Conservation (phyloP, 2,888 invertebrate genomes). For the Drosophila aldrichi region DNA sequence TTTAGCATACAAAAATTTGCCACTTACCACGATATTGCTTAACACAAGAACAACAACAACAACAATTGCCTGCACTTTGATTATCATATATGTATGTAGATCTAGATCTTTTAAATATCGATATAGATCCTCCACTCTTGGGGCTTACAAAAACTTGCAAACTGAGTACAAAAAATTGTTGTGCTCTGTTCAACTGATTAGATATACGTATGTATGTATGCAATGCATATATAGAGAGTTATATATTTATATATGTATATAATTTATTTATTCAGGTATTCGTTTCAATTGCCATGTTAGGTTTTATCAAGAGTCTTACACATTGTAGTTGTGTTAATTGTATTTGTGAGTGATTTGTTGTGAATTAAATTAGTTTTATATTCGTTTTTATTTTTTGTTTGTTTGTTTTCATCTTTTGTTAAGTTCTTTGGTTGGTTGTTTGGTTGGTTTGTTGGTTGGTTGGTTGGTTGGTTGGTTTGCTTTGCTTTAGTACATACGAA, state of each 20-base stretch:
- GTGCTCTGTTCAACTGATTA: conserved; percentile 35
- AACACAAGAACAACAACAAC: conserved; percentile 51
- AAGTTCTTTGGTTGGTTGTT: conserved; percentile 23
- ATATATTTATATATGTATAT: conserved; percentile 5
- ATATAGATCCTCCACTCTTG: conserved; percentile 20
- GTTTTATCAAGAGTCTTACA: conserved; percentile 53
- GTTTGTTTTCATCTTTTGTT: conserved; percentile 45
- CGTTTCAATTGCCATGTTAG: conserved; percentile 43
- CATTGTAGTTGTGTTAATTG: conserved; percentile 43
- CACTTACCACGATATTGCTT: conserved; percentile 76
- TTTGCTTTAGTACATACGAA: conserved; percentile 84
- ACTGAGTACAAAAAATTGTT: conserved; percentile 66
- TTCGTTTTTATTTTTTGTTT: conserved; percentile 36
- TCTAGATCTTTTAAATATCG: background rate
- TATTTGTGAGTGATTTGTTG: conserved; percentile 61
- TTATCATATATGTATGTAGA: background rate
- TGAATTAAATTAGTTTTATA: conserved; percentile 36
- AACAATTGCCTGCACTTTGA: conserved; percentile 38
- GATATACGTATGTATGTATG: conserved; percentile 2
- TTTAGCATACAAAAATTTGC: conserved; percentile 67
- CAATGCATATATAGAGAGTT: background rate
- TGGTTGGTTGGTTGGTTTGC: conserved; percentile 33
- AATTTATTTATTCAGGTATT: conserved; percentile 60
- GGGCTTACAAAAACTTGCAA: conserved; percentile 56
- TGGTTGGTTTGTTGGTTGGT: conserved; percentile 53